phyloP scores from a whole-genome alignment of 2,888 invertebrate genomes.

The Sepiola atlantica region DNA sequence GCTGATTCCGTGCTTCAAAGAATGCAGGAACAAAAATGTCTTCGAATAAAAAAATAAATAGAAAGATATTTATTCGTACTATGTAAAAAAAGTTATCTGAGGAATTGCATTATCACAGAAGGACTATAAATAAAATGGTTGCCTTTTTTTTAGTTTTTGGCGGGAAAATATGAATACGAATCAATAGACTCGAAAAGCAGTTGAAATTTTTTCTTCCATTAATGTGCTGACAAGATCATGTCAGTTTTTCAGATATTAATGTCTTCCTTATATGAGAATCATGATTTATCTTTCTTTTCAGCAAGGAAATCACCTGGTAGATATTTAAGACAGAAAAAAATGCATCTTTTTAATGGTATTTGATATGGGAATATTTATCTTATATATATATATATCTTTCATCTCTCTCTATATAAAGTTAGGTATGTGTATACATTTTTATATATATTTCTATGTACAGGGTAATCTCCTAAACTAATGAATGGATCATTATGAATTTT shows the following conservation, averaged over 20 bases:
- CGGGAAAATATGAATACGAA: neutral
- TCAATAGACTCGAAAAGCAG: neutral
- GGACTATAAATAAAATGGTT: neutral
- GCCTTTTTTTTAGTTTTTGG: neutral
- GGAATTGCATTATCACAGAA: neutral
- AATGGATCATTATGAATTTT: no score
- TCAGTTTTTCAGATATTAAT: neutral
- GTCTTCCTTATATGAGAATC: neutral
- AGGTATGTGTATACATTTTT: no score
- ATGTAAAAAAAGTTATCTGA: conserved; percentile 9
- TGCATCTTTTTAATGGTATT: neutral
- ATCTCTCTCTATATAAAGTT: no score
- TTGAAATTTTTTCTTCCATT: neutral
- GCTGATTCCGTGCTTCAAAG: neutral
- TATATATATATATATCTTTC: neutral
- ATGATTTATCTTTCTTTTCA: neutral
- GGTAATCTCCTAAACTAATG: no score
- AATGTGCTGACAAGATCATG: neutral
- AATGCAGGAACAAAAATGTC: neutral
- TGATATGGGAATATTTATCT: neutral
- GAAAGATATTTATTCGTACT: neutral
- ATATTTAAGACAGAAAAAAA: neutral
- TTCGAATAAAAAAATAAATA: neutral
- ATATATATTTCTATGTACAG: no score
- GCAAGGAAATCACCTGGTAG: neutral